Evolutionary conservation across 2,888 invertebrate genomes (phyloP).

Genomic region (Eristalis pertinax): DNA sequence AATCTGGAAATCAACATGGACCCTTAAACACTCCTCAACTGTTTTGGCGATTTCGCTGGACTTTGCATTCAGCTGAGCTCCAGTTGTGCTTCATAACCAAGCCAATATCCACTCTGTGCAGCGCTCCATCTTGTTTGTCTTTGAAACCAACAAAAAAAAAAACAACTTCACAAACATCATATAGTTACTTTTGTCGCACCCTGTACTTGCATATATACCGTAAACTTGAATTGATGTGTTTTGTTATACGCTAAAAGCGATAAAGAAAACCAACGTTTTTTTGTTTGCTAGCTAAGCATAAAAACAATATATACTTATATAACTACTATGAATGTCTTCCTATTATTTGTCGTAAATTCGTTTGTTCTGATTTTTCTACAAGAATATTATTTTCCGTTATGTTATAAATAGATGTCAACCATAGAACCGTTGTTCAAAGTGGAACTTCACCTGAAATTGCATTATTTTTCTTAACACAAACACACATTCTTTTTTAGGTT

Average conservation of each 20-base stretch:
- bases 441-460: background rate
- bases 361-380: constrained; percentile 30
- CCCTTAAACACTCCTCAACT: no score
- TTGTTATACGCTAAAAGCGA: background rate
- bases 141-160: background rate
- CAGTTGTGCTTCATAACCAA: no score
- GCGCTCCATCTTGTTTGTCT: no score
- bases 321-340: background rate
- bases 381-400: constrained; percentile 5
- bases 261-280: background rate
- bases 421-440: constrained; percentile 32
- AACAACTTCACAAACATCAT: background rate
- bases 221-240: background rate
- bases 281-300: background rate
- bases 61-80: no score
- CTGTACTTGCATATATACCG: background rate
- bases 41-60: no score
- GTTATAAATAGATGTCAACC: background rate
- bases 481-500: constrained; percentile 84
- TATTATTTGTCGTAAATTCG: constrained; percentile 34
- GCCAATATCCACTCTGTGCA: no score
- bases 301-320: background rate
- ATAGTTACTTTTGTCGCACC: background rate
- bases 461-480: background rate
- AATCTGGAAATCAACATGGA: no score